These are phyloP conservation scores for Neoaliturus tenellus DNA, from an alignment of 2,888 invertebrate species.

Conservation along the genomic window DNA sequence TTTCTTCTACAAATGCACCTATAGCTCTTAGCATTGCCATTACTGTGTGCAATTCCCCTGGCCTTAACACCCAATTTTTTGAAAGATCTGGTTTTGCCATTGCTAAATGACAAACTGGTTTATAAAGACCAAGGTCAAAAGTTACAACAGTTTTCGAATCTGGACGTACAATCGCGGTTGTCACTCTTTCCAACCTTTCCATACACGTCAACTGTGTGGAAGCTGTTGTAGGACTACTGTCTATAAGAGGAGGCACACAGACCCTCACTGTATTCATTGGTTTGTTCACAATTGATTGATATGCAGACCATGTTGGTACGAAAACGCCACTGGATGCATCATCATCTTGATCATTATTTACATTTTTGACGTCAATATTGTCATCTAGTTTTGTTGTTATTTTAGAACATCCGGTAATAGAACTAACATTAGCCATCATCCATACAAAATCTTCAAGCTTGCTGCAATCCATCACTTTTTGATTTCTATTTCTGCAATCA, in stretches of 20 bases:
- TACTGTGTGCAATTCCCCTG: not conserved
- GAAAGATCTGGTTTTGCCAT: not conserved
- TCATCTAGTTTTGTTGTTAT: too few relatives aligned
- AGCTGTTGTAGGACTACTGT: not conserved
- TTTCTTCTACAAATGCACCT: not conserved
- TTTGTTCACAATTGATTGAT: not conserved
- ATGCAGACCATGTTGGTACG: not conserved
- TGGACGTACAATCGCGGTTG: not conserved
- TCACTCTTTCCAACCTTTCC: not conserved
- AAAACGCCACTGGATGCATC: too few relatives aligned
- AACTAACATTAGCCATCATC: conserved; percentile 9
- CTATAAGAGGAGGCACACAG: conserved; percentile 6
- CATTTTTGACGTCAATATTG: too few relatives aligned
- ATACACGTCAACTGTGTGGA: not conserved
- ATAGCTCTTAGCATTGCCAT: conserved; percentile 26
- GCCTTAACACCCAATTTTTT: conserved; percentile 10
- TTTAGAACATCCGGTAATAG: too few relatives aligned
- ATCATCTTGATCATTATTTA: too few relatives aligned
- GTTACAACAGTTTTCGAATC: conserved; percentile 19
- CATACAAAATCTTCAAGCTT: not conserved
- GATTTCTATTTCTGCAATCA: not conserved
- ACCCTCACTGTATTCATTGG: not conserved
- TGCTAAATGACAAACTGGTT: not conserved
- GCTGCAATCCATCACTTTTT: conserved; percentile 14
- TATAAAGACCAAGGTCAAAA: conserved; percentile 11